These are phyloP conservation scores for Hesperia comma DNA, from an alignment of 2,888 invertebrate genomes.

Conservation along the genomic window DNA sequence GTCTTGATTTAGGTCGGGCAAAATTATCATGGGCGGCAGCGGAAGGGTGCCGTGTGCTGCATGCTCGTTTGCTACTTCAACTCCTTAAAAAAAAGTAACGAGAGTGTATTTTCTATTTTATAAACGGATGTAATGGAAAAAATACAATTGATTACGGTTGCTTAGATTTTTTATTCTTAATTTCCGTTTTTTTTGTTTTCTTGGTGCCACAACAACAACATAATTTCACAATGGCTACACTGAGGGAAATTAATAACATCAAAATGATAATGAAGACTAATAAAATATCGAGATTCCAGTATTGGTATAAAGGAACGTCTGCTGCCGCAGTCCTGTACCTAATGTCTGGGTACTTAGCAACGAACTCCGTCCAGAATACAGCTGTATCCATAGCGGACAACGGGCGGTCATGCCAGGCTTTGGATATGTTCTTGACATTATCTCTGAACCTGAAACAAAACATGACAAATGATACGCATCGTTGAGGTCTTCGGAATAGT, in stretches of 20 bases:
- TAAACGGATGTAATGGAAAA: neutral
- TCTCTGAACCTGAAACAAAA: constrained; percentile 65
- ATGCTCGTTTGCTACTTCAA: too few relatives aligned
- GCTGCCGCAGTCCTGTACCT: constrained; percentile 79
- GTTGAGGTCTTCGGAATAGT: neutral
- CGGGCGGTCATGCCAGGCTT: constrained; percentile 84
- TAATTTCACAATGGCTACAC: constrained; percentile 40
- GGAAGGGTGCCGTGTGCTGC: too few relatives aligned
- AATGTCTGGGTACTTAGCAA: constrained; percentile 79
- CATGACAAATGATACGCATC: neutral
- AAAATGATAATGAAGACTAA: constrained; percentile 45
- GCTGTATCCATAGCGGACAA: constrained; percentile 84
- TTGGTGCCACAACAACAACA: constrained; percentile 44
- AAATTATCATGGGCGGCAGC: too few relatives aligned
- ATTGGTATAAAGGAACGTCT: constrained; percentile 81
- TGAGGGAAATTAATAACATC: constrained; percentile 41
- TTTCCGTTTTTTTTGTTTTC: constrained; percentile 30
- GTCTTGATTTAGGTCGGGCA: too few relatives aligned
- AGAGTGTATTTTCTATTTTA: too few relatives aligned
- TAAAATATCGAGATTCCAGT: constrained; percentile 67
- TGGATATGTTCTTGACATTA: constrained; percentile 75
- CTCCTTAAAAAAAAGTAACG: too few relatives aligned
- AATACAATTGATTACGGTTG: constrained; percentile 39
- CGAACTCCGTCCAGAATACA: constrained; percentile 86
- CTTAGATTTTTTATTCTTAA: constrained; percentile 42